Conservation (phyloP, 1,140 invertebrate species). For the Nephila pilipes region DNA sequence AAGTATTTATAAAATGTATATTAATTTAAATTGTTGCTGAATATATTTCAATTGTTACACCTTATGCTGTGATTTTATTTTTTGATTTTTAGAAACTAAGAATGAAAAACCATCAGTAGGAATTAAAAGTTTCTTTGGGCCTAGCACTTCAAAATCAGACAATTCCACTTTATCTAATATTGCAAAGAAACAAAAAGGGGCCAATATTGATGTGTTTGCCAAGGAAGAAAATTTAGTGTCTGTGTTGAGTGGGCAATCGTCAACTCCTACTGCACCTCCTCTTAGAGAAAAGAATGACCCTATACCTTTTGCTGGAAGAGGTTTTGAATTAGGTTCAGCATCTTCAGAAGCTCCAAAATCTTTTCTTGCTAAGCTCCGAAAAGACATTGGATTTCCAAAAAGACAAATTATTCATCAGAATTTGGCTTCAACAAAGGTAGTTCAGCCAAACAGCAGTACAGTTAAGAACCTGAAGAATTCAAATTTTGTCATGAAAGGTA, state of each 20-base stretch:
- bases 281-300: background rate
- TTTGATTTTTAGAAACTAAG: background rate
- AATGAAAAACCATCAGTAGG: background rate
- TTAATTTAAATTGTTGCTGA: no score
- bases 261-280: background rate
- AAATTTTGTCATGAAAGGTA: background rate
- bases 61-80: background rate
- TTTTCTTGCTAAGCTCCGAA: slow-evolving; percentile 20
- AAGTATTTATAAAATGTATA: no score
- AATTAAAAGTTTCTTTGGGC: slow-evolving; percentile 15
- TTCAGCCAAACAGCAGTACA: background rate
- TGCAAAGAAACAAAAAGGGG: background rate
- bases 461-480: background rate
- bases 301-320: slow-evolving; percentile 5
- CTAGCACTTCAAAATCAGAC: slow-evolving; percentile 5
- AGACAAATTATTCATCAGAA: background rate
- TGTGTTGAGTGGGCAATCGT: background rate
- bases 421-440: background rate
- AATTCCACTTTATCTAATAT: background rate
- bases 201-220: background rate
- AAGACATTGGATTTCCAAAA: background rate
- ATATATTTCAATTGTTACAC: background rate
- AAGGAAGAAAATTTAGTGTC: slow-evolving; percentile 7
- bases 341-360: background rate
- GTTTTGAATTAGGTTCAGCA: slow-evolving; percentile 31